phyloP scores from a whole-genome alignment of 2,888 invertebrate species.

The Calameuta idolon region DNA sequence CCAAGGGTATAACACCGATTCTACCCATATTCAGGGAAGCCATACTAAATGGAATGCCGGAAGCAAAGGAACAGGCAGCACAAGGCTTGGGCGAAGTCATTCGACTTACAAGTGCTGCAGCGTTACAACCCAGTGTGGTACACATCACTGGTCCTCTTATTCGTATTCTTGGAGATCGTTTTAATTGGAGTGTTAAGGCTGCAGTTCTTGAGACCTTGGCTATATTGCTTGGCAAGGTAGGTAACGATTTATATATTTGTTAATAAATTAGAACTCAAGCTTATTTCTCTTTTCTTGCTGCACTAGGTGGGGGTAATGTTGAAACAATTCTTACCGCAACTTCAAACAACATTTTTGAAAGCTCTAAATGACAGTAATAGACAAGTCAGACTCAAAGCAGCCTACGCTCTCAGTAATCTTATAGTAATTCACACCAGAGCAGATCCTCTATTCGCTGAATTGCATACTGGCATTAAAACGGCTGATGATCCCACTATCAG shows the following conservation, averaged over 20 bases:
- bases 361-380: constrained; percentile 91
- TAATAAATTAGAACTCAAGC: not conserved
- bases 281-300: not conserved
- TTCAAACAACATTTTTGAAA: constrained; percentile 98
- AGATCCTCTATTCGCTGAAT: constrained; percentile 94
- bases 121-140: constrained; percentile 94
- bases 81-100: constrained; percentile 87
- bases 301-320: constrained; percentile 89
- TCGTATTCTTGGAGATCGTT: constrained; percentile 95
- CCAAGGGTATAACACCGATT: constrained; percentile 94
- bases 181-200: constrained; percentile 93
- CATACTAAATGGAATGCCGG: constrained; percentile 93
- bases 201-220: constrained; percentile 96
- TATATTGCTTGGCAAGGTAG: constrained; percentile 88
- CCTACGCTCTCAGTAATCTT: constrained; percentile 86
- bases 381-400: constrained; percentile 89
- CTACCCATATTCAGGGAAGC: constrained; percentile 96
- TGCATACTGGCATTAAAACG: constrained; percentile 86
- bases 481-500: constrained; percentile 85
- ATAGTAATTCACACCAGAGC: constrained; percentile 93
- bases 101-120: constrained; percentile 84
- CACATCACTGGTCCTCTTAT: constrained; percentile 98
- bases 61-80: constrained; percentile 95
- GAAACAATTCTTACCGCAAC: constrained; percentile 97
- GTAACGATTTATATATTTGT: not conserved